These are phyloP conservation scores for Alca torda DNA, from an alignment of 2,797 vertebrate species.

Conservation along the genomic window DNA sequence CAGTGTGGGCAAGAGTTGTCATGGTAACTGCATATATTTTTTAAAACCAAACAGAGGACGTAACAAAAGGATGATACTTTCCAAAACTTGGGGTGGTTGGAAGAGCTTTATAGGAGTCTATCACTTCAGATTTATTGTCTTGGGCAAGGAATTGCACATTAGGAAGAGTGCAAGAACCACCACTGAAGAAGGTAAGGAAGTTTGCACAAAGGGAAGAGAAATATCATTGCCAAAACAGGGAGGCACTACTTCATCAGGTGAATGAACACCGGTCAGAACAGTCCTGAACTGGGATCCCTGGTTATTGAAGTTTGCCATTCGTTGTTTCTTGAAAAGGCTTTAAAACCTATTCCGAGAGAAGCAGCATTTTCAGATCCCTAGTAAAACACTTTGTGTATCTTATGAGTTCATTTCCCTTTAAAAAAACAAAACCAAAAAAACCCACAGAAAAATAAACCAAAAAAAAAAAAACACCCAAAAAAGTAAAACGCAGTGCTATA, in stretches of 20 bases:
- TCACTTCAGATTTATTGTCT: background rate
- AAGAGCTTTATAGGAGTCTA: background rate
- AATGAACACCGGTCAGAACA: background rate
- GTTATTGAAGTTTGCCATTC: background rate
- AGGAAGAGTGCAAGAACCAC: background rate
- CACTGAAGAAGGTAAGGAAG: background rate
- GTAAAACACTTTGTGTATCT: background rate
- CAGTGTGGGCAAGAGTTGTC: constrained; percentile 14
- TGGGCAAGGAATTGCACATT: background rate
- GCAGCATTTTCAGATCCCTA: background rate
- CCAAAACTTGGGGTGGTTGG: background rate
- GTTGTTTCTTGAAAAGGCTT: background rate
- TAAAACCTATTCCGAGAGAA: background rate
- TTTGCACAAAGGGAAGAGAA: background rate
- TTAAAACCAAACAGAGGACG: background rate
- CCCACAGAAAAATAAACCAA: background rate
- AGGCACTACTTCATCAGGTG: background rate
- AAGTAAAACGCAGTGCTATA: background rate
- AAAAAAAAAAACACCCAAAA: background rate
- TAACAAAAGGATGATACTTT: background rate
- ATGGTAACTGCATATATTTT: constrained; percentile 28
- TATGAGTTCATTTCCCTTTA: background rate
- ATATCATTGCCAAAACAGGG: background rate
- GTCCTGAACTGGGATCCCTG: background rate
- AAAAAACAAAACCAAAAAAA: background rate